These are phyloP conservation scores for Umimayanthus chanpuru DNA, from an alignment of 92 coral and sea anemone species.

Conservation along the genomic window DNA sequence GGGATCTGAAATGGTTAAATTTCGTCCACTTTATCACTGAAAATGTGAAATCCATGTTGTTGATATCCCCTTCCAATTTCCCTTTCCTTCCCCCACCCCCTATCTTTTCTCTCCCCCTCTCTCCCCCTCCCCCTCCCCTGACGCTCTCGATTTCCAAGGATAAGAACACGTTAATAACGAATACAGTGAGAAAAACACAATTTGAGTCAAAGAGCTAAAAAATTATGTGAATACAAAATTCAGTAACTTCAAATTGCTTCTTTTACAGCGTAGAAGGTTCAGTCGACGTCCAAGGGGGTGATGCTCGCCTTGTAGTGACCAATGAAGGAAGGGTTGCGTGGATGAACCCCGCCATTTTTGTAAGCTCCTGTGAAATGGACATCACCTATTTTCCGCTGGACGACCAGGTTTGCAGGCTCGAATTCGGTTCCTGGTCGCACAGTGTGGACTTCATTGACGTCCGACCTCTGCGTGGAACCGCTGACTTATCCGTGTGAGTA, in stretches of 20 bases:
- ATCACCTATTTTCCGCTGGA: slow-evolving; percentile 38
- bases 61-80: too few species aligned
- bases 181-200: too few species aligned
- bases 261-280: slow-evolving; percentile 29
- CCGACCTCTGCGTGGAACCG: slow-evolving; percentile 4
- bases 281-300: slow-evolving; percentile 35
- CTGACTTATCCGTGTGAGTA: slow-evolving; percentile 34
- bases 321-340: slow-evolving; percentile 20
- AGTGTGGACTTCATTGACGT: slow-evolving; percentile 25
- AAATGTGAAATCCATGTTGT: too few species aligned
- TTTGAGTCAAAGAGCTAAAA: not conserved
- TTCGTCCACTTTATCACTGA: too few species aligned
- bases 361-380: slow-evolving; percentile 42
- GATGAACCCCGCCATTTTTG: slow-evolving; percentile 35
- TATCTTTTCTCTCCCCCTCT: too few species aligned
- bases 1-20: too few species aligned
- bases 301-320: slow-evolving; percentile 30
- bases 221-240: too few species aligned
- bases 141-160: too few species aligned
- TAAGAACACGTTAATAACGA: not conserved
- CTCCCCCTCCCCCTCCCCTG: too few species aligned
- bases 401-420: slow-evolving; percentile 36
- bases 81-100: too few species aligned
- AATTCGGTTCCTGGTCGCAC: slow-evolving; percentile 37
- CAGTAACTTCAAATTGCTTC: not conserved